phyloP scores from a whole-genome alignment of 2,888 invertebrate species.

The Sthenelais limicola region DNA sequence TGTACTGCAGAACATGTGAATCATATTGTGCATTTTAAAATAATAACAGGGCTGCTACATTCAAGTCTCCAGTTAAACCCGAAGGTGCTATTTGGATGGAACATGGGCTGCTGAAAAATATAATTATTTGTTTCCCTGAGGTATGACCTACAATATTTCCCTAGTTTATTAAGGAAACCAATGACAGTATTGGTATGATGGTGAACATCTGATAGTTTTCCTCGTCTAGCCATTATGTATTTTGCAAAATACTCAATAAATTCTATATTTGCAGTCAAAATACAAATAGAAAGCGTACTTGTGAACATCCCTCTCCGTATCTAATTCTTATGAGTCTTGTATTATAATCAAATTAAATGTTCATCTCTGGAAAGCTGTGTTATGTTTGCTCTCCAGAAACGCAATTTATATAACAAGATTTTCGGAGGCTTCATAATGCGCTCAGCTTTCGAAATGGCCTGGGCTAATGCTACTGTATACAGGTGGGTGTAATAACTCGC shows the following conservation, averaged over 20 bases:
- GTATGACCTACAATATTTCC: no score
- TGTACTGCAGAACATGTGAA: no score
- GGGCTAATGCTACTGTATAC: conserved; percentile 79
- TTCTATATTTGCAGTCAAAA: no score
- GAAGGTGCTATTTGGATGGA: conserved; percentile 78
- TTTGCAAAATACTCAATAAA: no score
- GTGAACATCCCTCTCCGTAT: not conserved
- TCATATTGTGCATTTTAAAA: no score
- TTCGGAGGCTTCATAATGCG: conserved; percentile 89
- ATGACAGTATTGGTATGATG: no score
- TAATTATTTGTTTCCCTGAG: conserved; percentile 75
- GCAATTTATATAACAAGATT: conserved; percentile 83
- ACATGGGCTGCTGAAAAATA: conserved; percentile 77
- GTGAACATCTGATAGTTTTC: no score
- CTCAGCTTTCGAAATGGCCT: conserved; percentile 81
- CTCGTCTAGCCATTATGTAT: no score
- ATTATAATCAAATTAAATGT: not conserved
- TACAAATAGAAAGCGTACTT: not conserved
- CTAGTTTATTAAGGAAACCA: no score
- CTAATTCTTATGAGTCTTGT: not conserved
- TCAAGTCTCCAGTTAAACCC: conserved; percentile 48
- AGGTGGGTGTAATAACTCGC: conserved; percentile 73
- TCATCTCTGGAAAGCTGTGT: no score
- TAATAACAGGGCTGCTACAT: conserved; percentile 59
- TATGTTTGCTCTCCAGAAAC: conserved; percentile 75